Percentiles rank a stretch among this genome's conserved stretches.
Conservation (phyloP, 1,140 invertebrate species). For the Pristionchus pacificus region DNA sequence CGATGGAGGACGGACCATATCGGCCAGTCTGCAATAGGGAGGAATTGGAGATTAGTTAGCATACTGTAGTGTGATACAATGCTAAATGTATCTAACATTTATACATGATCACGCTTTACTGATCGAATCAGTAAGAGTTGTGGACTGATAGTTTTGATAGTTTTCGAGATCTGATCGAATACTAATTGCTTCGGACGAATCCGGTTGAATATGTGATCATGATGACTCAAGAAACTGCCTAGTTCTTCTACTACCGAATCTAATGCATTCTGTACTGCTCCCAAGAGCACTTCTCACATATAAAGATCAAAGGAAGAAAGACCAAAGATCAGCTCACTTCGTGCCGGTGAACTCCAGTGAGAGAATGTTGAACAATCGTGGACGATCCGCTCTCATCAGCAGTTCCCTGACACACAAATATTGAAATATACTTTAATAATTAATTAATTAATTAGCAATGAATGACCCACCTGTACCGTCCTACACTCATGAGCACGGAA, state of each 20-base stretch:
- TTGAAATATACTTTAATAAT: not conserved
- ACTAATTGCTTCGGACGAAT: no score
- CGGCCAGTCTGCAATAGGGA: constrained; percentile 25
- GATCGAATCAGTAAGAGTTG: no score
- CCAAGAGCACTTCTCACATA: not conserved
- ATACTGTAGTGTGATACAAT: constrained; percentile 4
- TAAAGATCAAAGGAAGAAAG: constrained; percentile 6
- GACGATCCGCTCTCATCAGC: constrained; percentile 1
- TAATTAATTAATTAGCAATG: not conserved
- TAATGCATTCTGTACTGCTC: not conserved
- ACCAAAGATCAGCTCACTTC: constrained; percentile 20
- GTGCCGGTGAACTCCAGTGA: constrained; percentile 31
- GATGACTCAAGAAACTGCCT: not conserved
- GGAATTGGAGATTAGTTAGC: no score
- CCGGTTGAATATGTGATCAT: no score
- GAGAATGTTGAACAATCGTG: constrained; percentile 35
- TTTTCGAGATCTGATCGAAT: no score
- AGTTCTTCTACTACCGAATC: not conserved
- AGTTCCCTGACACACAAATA: constrained; percentile 1
- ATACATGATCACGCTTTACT: not conserved
- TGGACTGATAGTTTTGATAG: no score
- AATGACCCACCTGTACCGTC: constrained; percentile 11
- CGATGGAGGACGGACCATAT: constrained; percentile 28
- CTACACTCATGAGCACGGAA: constrained; percentile 32
- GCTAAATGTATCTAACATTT: not conserved